phyloP scores from a whole-genome alignment of 2,888 invertebrate genomes.

The Drosophila vallismaia region DNA sequence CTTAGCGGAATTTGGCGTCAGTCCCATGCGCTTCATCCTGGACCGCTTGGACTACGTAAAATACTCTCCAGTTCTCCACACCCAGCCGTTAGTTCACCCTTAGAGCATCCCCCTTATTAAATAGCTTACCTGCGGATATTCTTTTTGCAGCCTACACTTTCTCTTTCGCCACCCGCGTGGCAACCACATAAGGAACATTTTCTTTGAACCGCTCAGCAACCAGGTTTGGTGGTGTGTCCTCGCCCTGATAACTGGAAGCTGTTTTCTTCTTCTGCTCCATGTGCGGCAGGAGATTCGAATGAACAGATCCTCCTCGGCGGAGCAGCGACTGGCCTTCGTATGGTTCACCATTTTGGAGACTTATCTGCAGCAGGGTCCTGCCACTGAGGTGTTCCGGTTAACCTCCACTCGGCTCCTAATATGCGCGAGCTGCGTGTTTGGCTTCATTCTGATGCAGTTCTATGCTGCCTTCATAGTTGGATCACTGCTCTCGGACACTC shows the following conservation, averaged over 20 bases:
- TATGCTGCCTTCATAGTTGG: conserved; percentile 82
- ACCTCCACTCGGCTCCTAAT: conserved; percentile 78
- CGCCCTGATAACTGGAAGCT: conserved; percentile 60
- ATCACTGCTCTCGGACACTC: conserved; percentile 74
- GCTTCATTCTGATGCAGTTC: conserved; percentile 81
- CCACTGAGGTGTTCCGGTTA: conserved; percentile 64
- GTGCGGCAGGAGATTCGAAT: conserved; percentile 64
- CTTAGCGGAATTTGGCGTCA: conserved; percentile 64
- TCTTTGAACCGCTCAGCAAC: conserved; percentile 77
- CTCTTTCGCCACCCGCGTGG: conserved; percentile 81
- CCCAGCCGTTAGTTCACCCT: conserved; percentile 72
- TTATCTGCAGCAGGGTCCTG: conserved; percentile 80
- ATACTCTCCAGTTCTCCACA: conserved; percentile 70
- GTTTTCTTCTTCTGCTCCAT: conserved; percentile 66
- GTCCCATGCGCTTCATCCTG: conserved; percentile 72
- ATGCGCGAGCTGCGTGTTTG: conserved; percentile 71
- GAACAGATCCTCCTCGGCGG: conserved; percentile 29
- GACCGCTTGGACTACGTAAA: conserved; percentile 59
- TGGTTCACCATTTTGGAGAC: conserved; percentile 80
- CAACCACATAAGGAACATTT: conserved; percentile 79
- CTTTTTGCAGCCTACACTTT: conserved; percentile 69
- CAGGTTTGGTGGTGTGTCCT: conserved; percentile 80
- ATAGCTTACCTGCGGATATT: not conserved
- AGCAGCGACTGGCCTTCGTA: conserved; percentile 66
- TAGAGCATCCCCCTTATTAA: not conserved